Percentiles rank a stretch among this genome's conserved stretches.
Conservation (phyloP, 2,888 invertebrate species). For the Sminthurinus aureus region DNA sequence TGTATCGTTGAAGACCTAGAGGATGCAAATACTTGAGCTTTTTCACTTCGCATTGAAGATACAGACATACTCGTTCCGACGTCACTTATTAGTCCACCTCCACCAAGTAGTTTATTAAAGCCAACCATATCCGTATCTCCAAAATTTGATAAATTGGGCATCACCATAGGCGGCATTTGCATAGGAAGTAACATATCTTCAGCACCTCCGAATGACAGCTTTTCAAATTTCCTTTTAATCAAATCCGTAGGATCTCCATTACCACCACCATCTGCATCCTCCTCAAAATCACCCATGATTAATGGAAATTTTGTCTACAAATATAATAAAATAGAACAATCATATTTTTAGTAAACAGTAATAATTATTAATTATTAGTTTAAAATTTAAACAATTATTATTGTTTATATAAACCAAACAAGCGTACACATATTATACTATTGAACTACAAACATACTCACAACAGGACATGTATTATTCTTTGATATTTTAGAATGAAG, state of each 20-base stretch:
- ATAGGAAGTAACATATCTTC: slow-evolving; percentile 16
- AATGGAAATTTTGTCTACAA: slow-evolving; percentile 23
- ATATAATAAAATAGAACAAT: neutral
- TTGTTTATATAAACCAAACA: neutral
- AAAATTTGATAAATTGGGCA: neutral
- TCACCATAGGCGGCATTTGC: slow-evolving; percentile 3
- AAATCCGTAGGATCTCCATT: neutral
- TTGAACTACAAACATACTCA: neutral
- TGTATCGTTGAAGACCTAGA: slow-evolving; percentile 44
- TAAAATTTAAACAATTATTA: neutral
- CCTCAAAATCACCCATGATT: slow-evolving; percentile 30
- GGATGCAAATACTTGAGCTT: slow-evolving; percentile 52
- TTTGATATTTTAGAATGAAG: neutral
- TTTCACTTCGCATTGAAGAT: slow-evolving; percentile 42
- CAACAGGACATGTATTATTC: neutral
- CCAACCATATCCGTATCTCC: slow-evolving; percentile 1
- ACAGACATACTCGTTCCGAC: slow-evolving; percentile 3
- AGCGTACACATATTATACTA: neutral
- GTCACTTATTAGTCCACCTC: neutral
- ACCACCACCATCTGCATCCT: neutral
- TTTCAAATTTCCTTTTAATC: slow-evolving; percentile 29
- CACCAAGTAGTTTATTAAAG: slow-evolving; percentile 31
- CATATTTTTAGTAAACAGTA: neutral
- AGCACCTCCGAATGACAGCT: slow-evolving; percentile 20
- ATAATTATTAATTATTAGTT: neutral